Evolutionary conservation across 2,113 vertebrate genomes (phyloP).

Genomic region (Zosterops lateralis): DNA sequence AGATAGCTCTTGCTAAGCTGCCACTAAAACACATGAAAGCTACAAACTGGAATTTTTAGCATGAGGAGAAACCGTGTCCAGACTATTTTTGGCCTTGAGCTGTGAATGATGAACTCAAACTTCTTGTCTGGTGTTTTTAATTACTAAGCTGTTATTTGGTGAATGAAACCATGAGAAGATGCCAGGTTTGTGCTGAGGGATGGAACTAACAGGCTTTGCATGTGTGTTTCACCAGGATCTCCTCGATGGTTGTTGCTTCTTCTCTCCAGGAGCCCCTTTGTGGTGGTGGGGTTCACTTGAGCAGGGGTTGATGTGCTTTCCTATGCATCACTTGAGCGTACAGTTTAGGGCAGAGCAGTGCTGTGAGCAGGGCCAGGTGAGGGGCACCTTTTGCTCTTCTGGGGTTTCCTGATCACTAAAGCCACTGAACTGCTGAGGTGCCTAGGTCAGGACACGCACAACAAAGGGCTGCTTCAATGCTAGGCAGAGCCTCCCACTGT

Average conservation of each 20-base stretch:
- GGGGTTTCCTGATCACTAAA: background rate
- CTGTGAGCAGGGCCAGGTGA: background rate
- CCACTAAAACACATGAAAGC: background rate
- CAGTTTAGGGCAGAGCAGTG: background rate
- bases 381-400: background rate
- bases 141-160: background rate
- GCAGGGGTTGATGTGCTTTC: background rate
- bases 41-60: background rate
- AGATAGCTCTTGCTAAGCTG: background rate
- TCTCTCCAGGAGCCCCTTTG: background rate
- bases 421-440: background rate
- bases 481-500: background rate
- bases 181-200: background rate
- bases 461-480: background rate
- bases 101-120: background rate
- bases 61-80: background rate
- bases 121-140: background rate
- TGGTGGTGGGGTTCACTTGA: background rate
- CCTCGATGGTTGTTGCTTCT: background rate
- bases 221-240: background rate
- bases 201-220: background rate
- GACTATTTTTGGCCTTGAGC: background rate
- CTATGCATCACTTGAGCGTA: background rate
- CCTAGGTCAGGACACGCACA: background rate
- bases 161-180: background rate